Evolutionary conservation across 2,888 invertebrate species (phyloP).

Genomic region (Mesorhabditis sp.): DNA sequence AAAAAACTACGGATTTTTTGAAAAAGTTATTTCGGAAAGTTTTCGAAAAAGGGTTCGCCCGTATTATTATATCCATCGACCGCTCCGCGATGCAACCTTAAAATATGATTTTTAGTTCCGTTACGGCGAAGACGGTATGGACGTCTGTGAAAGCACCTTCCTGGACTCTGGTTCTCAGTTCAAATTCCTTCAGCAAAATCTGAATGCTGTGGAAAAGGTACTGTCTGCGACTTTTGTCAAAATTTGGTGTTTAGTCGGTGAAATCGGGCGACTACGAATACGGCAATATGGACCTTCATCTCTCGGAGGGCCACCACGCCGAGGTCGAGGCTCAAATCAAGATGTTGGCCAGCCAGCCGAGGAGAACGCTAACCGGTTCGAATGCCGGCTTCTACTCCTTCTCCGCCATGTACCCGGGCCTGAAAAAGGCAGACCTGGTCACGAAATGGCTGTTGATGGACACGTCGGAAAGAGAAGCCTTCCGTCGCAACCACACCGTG

Average conservation of each 20-base stretch:
- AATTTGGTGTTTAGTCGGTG: background rate
- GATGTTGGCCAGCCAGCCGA: background rate
- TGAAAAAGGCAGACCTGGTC: no score
- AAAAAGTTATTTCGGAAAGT: conserved; percentile 8
- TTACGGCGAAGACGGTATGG: conserved; percentile 82
- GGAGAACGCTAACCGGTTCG: conserved; percentile 10
- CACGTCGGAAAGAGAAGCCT: background rate
- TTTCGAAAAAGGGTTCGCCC: no score
- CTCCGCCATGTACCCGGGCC: no score
- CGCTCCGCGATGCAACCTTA: no score
- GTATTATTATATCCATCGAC: no score
- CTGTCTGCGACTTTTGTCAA: background rate
- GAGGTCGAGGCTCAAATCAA: conserved; percentile 61
- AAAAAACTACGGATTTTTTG: no score
- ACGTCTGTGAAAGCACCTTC: conserved; percentile 81
- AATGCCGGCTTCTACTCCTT: no score
- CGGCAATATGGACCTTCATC: conserved; percentile 44
- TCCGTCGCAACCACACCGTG: conserved; percentile 3
- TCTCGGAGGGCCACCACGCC: conserved; percentile 64
- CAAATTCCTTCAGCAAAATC: conserved; percentile 77
- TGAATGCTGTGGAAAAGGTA: conserved; percentile 35
- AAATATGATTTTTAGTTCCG: conserved; percentile 66
- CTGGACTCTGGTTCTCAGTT: conserved; percentile 67
- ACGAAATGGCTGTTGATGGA: no score
- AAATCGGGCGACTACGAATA: conserved; percentile 57